Evolutionary conservation across 2,888 invertebrate genomes (phyloP), one percentile per base, ranked within the genome.

Genomic region (Eulithis testata): DNA sequence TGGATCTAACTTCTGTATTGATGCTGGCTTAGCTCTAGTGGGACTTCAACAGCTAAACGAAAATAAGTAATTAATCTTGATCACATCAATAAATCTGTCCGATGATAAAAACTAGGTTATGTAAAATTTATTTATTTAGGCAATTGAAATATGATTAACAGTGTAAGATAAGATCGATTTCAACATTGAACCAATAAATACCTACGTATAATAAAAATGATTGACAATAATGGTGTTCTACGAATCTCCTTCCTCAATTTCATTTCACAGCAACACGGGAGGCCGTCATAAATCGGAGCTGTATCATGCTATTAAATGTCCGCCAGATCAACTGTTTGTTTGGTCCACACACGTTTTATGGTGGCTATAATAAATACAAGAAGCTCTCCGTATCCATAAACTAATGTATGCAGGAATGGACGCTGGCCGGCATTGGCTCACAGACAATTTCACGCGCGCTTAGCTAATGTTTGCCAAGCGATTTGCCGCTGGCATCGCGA

Each of bases 371-470:
- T 78, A 78, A 78, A 79, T 75, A 78, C 74, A 73, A 76, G 76
- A 76, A 79, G 79, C 75, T 74, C 68, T 77, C 71, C 68, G 75
- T 76, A 74, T 76, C 21, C 74, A 77, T 80, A 81, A 80, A 77
- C 77, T 82, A 83, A 82, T 82, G 77, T 82, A 84, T 82, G 83
- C 83, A 78, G 78, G 73, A 79, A 81, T 79, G 82, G 81, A 76
- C 78, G 77, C 73, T 74, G 81, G 74, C 74, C 76, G 76, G 71
- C 75, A 76, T 70, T 69, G 72, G 73, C 74, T 74, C 83, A 81
- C 82, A 87, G 85, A 88, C 86, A 88, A 89, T 89, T 89, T 90
- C 85, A 89, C 89, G 87, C 85, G 84, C 85, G 86, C 88, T 89
- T 88, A 85, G 80, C 84, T 85, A 86, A 89, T 89, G 85, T 90